phyloP scores from a whole-genome alignment of 2,797 vertebrate genomes.

The Sandelia bainsii region DNA sequence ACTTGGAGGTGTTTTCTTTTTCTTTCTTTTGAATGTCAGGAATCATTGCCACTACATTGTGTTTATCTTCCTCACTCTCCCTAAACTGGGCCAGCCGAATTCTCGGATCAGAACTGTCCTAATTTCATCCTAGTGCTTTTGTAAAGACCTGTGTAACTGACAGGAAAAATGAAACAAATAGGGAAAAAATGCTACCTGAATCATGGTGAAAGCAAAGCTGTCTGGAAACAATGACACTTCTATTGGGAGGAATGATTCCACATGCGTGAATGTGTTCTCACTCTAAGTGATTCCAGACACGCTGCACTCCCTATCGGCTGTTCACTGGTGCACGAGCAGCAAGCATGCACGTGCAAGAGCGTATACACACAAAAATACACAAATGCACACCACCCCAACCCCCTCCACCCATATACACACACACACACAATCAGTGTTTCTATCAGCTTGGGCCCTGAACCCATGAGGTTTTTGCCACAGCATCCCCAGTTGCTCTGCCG shows the following conservation, averaged over 20 bases:
- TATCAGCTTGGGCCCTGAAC: constrained; percentile 17
- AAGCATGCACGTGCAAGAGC: constrained; percentile 11
- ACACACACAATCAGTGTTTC: neutral
- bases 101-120: constrained; percentile 19
- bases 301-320: constrained; percentile 68
- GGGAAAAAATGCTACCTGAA: constrained; percentile 76
- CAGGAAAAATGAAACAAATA: constrained; percentile 64
- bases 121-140: constrained; percentile 30
- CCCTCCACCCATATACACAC: neutral
- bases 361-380: constrained; percentile 2
- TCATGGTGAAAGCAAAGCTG: constrained; percentile 59
- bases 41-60: neutral
- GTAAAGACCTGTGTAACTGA: constrained; percentile 37
- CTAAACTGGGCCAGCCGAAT: constrained; percentile 12
- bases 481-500: constrained; percentile 55
- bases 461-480: constrained; percentile 26
- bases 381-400: constrained; percentile 1
- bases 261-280: constrained; percentile 77
- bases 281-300: constrained; percentile 83
- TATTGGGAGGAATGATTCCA: constrained; percentile 78
- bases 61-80: constrained; percentile 6
- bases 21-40: too few species aligned
- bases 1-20: too few species aligned
- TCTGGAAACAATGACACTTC: constrained; percentile 83
- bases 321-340: constrained; percentile 37